A percentile compares a stretch with the other conserved stretches of the same genome.
Evolutionary conservation across 1,140 invertebrate species (phyloP).

Genomic region (Drosophila pachea): DNA sequence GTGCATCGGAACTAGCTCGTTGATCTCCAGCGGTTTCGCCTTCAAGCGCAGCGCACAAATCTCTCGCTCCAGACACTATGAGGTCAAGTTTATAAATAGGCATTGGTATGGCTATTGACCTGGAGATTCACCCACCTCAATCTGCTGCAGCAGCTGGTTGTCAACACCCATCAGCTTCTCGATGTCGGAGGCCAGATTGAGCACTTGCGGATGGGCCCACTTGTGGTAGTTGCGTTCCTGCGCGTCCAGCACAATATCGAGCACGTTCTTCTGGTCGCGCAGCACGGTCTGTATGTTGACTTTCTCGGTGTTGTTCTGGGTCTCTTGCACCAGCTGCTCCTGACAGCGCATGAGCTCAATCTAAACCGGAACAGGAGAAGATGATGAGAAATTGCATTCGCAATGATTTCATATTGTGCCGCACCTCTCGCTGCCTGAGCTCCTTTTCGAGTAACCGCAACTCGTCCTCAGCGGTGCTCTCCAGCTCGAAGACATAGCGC

Average conservation of each 20-base stretch:
- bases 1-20: constrained; percentile 25
- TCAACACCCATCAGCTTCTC: constrained; percentile 73
- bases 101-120: neutral
- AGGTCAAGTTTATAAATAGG: neutral
- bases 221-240: constrained; percentile 77
- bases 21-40: constrained; percentile 71
- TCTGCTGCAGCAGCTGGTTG: constrained; percentile 72
- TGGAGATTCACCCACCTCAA: constrained; percentile 61
- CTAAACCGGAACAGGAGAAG: constrained; percentile 3
- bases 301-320: constrained; percentile 81
- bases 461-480: constrained; percentile 79
- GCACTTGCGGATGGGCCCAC: constrained; percentile 55
- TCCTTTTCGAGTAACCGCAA: constrained; percentile 77
- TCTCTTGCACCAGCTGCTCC: constrained; percentile 70
- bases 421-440: constrained; percentile 46
- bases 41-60: constrained; percentile 72
- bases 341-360: constrained; percentile 76
- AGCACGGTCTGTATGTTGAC: constrained; percentile 81
- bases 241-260: constrained; percentile 77
- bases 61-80: constrained; percentile 69
- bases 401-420: neutral
- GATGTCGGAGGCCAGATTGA: constrained; percentile 76
- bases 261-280: constrained; percentile 80
- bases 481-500: constrained; percentile 80
- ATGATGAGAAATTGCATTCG: neutral